phyloP scores from a whole-genome alignment of 2,888 invertebrate genomes.

The Ennomos quercinarius region DNA sequence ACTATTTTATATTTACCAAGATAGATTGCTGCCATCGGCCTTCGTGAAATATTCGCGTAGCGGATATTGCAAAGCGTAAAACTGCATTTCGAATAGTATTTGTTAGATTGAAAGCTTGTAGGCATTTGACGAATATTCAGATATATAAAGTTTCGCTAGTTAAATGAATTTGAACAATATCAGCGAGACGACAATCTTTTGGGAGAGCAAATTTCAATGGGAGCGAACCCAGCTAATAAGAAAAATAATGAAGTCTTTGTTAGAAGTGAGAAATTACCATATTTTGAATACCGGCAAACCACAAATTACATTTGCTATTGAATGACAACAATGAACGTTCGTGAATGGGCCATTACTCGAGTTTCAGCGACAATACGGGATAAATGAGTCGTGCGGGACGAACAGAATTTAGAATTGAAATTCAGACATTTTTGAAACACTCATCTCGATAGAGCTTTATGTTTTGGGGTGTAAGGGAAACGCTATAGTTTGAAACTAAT shows the following conservation, averaged over 20 bases:
- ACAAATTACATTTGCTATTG: conserved; percentile 21
- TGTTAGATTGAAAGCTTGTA: neutral
- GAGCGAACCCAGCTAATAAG: too few relatives aligned
- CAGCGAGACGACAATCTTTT: too few relatives aligned
- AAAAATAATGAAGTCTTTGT: neutral
- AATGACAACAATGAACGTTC: conserved; percentile 27
- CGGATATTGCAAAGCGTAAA: conserved; percentile 1
- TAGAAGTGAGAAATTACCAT: neutral
- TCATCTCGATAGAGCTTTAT: neutral
- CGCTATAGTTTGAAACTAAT: too few relatives aligned
- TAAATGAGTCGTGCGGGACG: conserved; percentile 33
- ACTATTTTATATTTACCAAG: conserved; percentile 17
- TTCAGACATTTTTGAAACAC: conserved; percentile 15
- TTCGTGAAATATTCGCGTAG: conserved; percentile 7
- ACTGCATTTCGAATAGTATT: neutral
- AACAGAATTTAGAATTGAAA: conserved; percentile 26
- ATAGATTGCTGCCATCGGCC: conserved; percentile 12
- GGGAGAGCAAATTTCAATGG: too few relatives aligned
- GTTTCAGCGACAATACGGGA: conserved; percentile 35
- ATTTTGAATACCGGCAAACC: conserved; percentile 17
- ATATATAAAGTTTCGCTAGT: neutral
- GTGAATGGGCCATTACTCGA: conserved; percentile 37
- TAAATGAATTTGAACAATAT: too few relatives aligned
- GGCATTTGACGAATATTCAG: neutral
- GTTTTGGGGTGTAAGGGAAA: neutral